Evolutionary conservation across 2,888 invertebrate genomes (phyloP).

Genomic region (Orthosia cruda): DNA sequence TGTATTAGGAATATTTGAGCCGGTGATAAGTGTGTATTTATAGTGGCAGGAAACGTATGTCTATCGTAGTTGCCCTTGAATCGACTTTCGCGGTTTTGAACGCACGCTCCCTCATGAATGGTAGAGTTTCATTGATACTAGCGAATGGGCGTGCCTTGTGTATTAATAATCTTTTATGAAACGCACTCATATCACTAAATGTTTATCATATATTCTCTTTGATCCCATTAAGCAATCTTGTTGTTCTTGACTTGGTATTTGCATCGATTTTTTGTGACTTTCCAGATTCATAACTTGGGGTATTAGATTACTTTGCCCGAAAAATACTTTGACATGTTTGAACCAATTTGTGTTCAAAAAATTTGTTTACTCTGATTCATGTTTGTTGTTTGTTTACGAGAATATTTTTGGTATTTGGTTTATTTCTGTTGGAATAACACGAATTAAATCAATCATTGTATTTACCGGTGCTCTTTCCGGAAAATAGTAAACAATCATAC

Average conservation of each 20-base stretch:
- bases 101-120: slow-evolving; percentile 85
- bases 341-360: slow-evolving; percentile 35
- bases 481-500: slow-evolving; percentile 33
- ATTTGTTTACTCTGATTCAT: slow-evolving; percentile 51
- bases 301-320: slow-evolving; percentile 27
- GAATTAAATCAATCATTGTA: slow-evolving; percentile 53
- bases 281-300: slow-evolving; percentile 31
- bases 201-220: slow-evolving; percentile 52
- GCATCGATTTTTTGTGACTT: slow-evolving; percentile 10
- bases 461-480: slow-evolving; percentile 17
- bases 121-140: slow-evolving; percentile 82
- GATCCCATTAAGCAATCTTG: slow-evolving; percentile 44
- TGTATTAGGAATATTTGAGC: slow-evolving; percentile 49
- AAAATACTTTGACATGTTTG: slow-evolving; percentile 40
- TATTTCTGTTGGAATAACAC: slow-evolving; percentile 3
- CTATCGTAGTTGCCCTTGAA: slow-evolving; percentile 82
- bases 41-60: slow-evolving; percentile 73
- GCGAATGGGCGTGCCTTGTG: slow-evolving; percentile 79
- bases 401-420: slow-evolving; percentile 17
- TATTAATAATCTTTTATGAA: slow-evolving; percentile 69
- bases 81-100: slow-evolving; percentile 78
- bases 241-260: slow-evolving; percentile 52
- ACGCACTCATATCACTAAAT: slow-evolving; percentile 54
- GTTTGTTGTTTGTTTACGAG: slow-evolving; percentile 58
- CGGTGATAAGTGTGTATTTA: slow-evolving; percentile 62